These are phyloP conservation scores for Parnassius smintheus DNA, from an alignment of 2,888 invertebrate genomes.

Conservation along the genomic window DNA sequence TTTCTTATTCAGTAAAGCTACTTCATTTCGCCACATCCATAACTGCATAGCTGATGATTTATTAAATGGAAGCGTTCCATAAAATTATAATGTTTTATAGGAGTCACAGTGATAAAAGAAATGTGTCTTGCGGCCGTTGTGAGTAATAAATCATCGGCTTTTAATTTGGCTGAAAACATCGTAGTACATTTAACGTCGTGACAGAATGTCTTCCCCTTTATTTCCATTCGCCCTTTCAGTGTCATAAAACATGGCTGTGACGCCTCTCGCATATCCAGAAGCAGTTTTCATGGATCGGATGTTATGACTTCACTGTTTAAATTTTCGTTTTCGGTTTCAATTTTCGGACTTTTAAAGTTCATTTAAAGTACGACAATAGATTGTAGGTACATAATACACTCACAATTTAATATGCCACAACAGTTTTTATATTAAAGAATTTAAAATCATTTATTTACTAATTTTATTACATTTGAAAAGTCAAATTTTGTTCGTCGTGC, in stretches of 20 bases:
- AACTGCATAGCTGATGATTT: conserved; percentile 18
- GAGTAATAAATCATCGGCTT: conserved; percentile 60
- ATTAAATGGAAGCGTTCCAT: conserved; percentile 24
- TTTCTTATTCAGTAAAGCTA: conserved; percentile 10
- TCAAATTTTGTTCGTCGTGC: no score
- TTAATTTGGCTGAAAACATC: conserved; percentile 63
- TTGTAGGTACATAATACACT: no score
- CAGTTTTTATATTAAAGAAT: no score
- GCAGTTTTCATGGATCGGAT: conserved; percentile 39
- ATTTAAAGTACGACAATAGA: not conserved
- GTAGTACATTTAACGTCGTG: conserved; percentile 52
- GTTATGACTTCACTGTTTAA: conserved; percentile 33
- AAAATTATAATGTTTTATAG: conserved; percentile 25
- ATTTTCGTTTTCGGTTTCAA: conserved; percentile 29
- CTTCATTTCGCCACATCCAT: conserved; percentile 12
- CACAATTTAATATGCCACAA: no score
- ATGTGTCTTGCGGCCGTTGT: conserved; percentile 26
- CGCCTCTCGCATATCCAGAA: conserved; percentile 45
- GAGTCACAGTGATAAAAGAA: conserved; percentile 22
- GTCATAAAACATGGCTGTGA: conserved; percentile 59
- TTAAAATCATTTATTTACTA: no score
- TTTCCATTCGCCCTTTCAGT: conserved; percentile 51
- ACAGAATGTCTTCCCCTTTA: conserved; percentile 56
- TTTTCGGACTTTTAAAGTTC: conserved; percentile 20
- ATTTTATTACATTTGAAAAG: no score